Base-by-base conservation (phyloP, 1,140 invertebrate genomes). In the Aphelenchoides fujianensis region DNA sequence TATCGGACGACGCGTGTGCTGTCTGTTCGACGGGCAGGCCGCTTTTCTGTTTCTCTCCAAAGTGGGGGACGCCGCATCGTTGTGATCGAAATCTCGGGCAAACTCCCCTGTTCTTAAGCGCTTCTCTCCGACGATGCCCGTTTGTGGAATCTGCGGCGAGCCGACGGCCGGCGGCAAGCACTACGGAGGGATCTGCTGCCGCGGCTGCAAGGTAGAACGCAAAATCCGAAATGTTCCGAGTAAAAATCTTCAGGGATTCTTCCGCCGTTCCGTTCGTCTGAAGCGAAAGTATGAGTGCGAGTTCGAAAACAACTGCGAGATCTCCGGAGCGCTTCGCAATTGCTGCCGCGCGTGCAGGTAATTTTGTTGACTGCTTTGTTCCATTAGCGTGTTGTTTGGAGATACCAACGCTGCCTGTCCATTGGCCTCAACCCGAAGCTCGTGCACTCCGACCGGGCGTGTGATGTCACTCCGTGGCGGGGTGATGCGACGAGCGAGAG, bases 401-500 rank as follows among this genome's bases (percentile, higher is more conserved):
- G 55, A 7, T 59, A 30, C 19, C 55, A 32, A 30, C 5, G 23
- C 7, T 59, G 55, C 19, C 34, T 59, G 23, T 27, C 5, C 7
- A 59, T 59, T 23, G 55, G 55, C 7, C 34, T 59, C 12, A 59
- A 59, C 34, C 55, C 55, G 7, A 59, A 19, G 19, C 55, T 59
- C 34, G 55, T 59, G 19, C 55, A 59, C 34, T 59, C 55, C 34
- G 55, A 59, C 34, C 55, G 55, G 12, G 23, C 55, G 28, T 59
- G 55, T 19, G 55, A 59, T 23, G 23, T 30, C 5, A 5, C 55
- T 59, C 55, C 55, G 55, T 23, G 5, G 28, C 55, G 23, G 41
- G 12, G 41, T 48, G 23, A 48, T 48, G 12, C 41, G 12, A 48
- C 12, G 12, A 48, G n/a, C n/a, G n/a, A n/a, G n/a, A n/a, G n/a